A percentile compares a stretch with the other conserved stretches of the same genome.
Conservation (phyloP, 2,888 invertebrate species). For the Spisula subtruncata region DNA sequence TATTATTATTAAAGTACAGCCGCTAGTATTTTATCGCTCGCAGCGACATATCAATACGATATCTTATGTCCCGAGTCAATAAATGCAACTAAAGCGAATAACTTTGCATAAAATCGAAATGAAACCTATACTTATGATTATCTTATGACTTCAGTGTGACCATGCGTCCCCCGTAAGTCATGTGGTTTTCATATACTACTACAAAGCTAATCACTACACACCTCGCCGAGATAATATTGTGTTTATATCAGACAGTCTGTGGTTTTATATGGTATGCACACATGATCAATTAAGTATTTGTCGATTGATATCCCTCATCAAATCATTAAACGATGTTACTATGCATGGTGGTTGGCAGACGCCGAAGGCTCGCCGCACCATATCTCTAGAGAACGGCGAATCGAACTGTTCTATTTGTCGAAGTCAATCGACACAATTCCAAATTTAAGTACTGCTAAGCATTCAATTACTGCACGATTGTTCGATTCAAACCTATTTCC, state of each 20-base stretch:
- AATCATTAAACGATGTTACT: not conserved
- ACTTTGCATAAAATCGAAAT: not conserved
- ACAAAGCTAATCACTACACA: not conserved
- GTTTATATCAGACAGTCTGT: not conserved
- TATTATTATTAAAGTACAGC: not conserved
- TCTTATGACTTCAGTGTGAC: not conserved
- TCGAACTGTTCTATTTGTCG: not conserved
- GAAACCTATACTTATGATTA: not conserved
- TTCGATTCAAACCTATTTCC: too few relatives aligned
- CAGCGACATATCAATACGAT: too few relatives aligned
- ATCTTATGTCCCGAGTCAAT: too few relatives aligned
- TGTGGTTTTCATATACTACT: not conserved
- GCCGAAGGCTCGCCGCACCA: not conserved
- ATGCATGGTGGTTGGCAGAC: not conserved
- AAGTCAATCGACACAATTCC: not conserved
- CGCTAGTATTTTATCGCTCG: too few relatives aligned
- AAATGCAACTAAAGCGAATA: not conserved
- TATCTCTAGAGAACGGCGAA: not conserved
- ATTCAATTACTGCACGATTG: too few relatives aligned
- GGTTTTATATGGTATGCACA: not conserved
- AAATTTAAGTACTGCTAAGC: slow-evolving; percentile 1
- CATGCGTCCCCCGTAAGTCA: not conserved
- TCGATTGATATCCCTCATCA: not conserved
- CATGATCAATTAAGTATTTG: slow-evolving; percentile 18
- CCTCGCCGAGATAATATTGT: not conserved